Conservation (phyloP, 2,888 invertebrate genomes). For the Petrolisthes manimaculis region DNA sequence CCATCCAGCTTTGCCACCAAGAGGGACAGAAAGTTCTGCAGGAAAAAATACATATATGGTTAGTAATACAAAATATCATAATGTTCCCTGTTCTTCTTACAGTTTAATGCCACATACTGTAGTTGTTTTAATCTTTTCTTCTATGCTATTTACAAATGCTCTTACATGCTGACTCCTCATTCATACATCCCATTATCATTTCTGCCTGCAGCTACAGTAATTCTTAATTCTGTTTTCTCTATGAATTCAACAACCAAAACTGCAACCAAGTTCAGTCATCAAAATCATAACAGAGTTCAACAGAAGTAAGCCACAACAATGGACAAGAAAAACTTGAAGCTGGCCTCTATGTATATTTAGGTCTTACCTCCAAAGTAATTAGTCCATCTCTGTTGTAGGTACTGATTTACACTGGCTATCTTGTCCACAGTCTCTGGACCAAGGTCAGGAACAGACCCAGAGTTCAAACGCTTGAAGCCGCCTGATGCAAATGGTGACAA, state of each 20-base stretch:
- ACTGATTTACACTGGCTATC: slow-evolving; percentile 47
- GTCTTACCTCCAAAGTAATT: slow-evolving; percentile 57
- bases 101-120: too few relatives aligned
- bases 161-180: too few relatives aligned
- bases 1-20: slow-evolving; percentile 48
- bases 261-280: background rate
- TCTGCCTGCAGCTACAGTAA: too few relatives aligned
- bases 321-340: too few relatives aligned
- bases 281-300: background rate
- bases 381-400: slow-evolving; percentile 53
- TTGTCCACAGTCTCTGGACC: slow-evolving; percentile 51
- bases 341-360: background rate
- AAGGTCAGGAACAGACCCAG: slow-evolving; percentile 51
- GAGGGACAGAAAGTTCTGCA: slow-evolving; percentile 46
- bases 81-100: too few relatives aligned
- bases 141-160: too few relatives aligned
- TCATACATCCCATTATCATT: too few relatives aligned
- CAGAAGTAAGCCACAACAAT: background rate
- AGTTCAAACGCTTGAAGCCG: slow-evolving; percentile 32
- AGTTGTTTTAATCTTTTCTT: too few relatives aligned
- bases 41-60: background rate
- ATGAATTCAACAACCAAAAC: too few relatives aligned
- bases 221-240: too few relatives aligned
- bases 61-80: too few relatives aligned
- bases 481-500: slow-evolving; percentile 21